phyloP scores from a whole-genome alignment of 2,888 invertebrate species.

The Plusia festucae region DNA sequence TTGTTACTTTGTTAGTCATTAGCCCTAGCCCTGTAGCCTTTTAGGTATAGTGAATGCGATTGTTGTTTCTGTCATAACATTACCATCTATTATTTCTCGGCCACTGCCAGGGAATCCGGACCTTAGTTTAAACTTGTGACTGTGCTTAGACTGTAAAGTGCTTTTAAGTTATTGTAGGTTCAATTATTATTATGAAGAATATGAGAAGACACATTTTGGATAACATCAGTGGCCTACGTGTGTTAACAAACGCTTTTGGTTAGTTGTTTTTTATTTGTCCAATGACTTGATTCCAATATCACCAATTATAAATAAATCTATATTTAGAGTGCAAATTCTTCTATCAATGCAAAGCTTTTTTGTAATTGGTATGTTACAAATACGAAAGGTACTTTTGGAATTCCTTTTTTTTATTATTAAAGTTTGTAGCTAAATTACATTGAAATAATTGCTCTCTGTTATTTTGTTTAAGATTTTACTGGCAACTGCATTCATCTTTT shows the following conservation, averaged over 20 bases:
- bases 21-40: neutral
- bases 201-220: neutral
- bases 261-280: neutral
- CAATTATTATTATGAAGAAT: neutral
- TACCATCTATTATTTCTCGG: slow-evolving; percentile 1
- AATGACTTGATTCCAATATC: too few species aligned
- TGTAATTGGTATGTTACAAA: too few species aligned
- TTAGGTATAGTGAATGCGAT: neutral
- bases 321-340: too few species aligned
- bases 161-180: neutral
- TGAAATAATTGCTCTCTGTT: too few species aligned
- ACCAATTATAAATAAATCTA: too few species aligned
- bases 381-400: too few species aligned
- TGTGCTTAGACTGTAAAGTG: neutral
- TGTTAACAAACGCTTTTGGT: neutral
- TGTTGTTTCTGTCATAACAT: neutral
- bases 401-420: too few species aligned
- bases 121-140: neutral
- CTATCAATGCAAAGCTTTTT: too few species aligned
- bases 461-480: too few species aligned
- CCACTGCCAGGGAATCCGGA: slow-evolving; percentile 1
- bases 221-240: neutral
- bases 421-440: too few species aligned
- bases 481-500: too few species aligned
- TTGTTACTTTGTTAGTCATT: neutral